These are phyloP conservation scores for Elephantulus edwardii DNA, from an alignment of 2,113 vertebrate genomes.

Conservation along the genomic window DNA sequence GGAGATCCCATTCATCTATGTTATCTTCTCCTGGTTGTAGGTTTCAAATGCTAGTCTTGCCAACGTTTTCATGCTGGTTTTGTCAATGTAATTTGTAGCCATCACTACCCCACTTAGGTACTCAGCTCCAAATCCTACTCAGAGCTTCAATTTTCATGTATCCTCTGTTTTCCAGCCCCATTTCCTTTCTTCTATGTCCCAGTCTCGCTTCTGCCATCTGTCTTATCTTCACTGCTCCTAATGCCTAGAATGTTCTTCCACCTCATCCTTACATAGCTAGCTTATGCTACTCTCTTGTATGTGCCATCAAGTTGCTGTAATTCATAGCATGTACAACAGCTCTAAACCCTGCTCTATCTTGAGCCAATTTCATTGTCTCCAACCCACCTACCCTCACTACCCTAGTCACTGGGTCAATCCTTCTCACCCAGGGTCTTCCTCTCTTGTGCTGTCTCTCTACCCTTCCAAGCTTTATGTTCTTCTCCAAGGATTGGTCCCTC, in stretches of 20 bases:
- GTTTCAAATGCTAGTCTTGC: not conserved
- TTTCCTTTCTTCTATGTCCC: not conserved
- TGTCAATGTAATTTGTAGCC: not conserved
- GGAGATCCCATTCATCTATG: no score
- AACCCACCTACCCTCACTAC: no score
- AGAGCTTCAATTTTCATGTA: not conserved
- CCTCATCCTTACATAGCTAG: not conserved
- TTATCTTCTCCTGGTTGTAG: no score
- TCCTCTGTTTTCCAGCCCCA: accelerated
- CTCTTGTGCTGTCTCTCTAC: no score
- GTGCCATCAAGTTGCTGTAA: no score
- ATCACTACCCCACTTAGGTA: not conserved
- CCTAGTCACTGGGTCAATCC: no score
- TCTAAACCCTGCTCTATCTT: no score
- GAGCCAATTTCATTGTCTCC: no score
- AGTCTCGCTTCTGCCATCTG: not conserved
- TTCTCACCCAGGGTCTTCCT: no score
- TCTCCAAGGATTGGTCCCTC: no score
- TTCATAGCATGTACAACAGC: no score
- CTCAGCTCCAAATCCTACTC: not conserved
- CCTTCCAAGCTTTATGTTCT: no score
- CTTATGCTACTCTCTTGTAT: not conserved
- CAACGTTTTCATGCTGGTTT: not conserved
- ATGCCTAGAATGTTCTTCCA: not conserved
- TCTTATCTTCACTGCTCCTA: not conserved